A percentile compares a stretch with the other conserved stretches of the same genome.
Conservation (phyloP, 2,888 invertebrate species). For the Dendrolimus houi region DNA sequence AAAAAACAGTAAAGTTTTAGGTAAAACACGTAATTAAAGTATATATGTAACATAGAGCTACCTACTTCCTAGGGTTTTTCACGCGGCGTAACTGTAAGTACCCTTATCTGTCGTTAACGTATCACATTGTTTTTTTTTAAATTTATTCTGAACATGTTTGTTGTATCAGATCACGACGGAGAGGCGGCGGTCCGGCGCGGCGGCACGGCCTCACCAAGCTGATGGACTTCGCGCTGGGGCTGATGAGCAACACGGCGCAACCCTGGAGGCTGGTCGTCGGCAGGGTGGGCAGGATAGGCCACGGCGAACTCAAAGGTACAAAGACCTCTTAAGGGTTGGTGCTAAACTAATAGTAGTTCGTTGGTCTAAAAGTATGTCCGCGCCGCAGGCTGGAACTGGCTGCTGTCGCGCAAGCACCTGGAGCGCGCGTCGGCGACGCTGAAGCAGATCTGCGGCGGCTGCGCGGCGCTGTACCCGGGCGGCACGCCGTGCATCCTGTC, state of each 20-base stretch:
- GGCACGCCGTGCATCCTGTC: constrained; percentile 95
- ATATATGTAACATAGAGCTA: too few species aligned
- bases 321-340: too few species aligned
- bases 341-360: not conserved
- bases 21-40: too few species aligned
- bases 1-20: too few species aligned
- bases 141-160: too few species aligned
- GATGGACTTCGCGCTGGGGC: constrained; percentile 97
- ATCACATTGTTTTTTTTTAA: too few species aligned
- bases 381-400: constrained; percentile 90
- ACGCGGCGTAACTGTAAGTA: too few species aligned
- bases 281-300: constrained; percentile 96
- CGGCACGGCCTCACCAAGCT: constrained; percentile 92
- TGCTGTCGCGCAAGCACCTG: constrained; percentile 93
- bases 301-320: constrained; percentile 94
- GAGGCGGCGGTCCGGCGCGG: constrained; percentile 92
- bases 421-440: constrained; percentile 90
- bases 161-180: constrained; percentile 77
- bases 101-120: too few species aligned
- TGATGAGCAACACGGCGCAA: constrained; percentile 94
- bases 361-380: too few species aligned
- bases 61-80: too few species aligned
- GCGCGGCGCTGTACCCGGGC: constrained; percentile 86
- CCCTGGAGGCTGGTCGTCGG: constrained; percentile 98
- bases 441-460: constrained; percentile 94